Percentiles rank a stretch among this genome's conserved stretches.
These are phyloP conservation scores for Ameiurus melas DNA, from an alignment of 2,113 vertebrate species.

Conservation along the genomic window DNA sequence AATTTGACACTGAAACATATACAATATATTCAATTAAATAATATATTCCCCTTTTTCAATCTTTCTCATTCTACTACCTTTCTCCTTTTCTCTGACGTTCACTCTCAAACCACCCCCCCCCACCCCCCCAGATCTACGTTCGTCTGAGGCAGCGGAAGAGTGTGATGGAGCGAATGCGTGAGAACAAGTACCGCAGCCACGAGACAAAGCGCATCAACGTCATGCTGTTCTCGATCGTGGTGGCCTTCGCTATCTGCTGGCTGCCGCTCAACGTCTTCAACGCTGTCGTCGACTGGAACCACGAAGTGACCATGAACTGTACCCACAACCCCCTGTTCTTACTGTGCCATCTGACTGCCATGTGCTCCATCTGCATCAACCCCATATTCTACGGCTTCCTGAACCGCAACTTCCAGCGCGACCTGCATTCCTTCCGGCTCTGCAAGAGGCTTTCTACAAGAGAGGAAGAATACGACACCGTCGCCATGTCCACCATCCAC, in stretches of 20 bases:
- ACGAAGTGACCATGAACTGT: constrained; percentile 78
- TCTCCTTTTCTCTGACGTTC: neutral
- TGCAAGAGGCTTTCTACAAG: constrained; percentile 76
- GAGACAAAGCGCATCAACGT: constrained; percentile 84
- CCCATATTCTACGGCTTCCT: constrained; percentile 88
- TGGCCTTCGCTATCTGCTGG: constrained; percentile 85
- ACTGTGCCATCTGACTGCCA: constrained; percentile 84
- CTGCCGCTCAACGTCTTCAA: constrained; percentile 88
- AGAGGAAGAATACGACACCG: constrained; percentile 86
- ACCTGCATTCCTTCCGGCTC: constrained; percentile 81
- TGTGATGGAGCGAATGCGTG: constrained; percentile 86
- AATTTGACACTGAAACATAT: neutral
- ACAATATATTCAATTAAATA: neutral
- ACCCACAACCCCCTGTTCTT: constrained; percentile 84
- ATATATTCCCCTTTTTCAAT: neutral
- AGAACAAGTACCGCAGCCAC: constrained; percentile 80
- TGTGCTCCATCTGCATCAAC: constrained; percentile 87
- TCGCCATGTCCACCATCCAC: constrained; percentile 88
- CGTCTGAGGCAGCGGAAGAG: constrained; percentile 79
- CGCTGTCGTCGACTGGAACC: constrained; percentile 84
- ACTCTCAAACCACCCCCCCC: constrained; percentile 27
- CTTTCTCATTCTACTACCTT: neutral
- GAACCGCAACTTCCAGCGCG: constrained; percentile 88
- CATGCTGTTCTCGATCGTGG: constrained; percentile 86
- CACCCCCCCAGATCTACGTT: constrained; percentile 78